These are phyloP conservation scores for Pelodytes ibericus DNA, from an alignment of 2,797 vertebrate genomes.

Conservation along the genomic window DNA sequence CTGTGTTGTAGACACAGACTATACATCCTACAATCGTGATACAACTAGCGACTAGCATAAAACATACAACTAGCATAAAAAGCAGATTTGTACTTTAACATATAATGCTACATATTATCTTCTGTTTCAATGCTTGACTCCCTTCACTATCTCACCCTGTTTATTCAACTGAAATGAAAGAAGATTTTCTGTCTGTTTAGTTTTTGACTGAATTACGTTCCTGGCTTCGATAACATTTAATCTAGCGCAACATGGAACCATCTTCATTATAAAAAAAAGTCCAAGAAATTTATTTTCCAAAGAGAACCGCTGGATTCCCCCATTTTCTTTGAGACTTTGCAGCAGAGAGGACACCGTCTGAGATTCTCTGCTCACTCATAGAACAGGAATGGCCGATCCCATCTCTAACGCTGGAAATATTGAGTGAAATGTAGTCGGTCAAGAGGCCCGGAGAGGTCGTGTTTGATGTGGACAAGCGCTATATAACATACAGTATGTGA, in stretches of 20 bases:
- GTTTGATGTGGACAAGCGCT: slow-evolving; percentile 46
- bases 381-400: slow-evolving; percentile 8
- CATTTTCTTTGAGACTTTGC: slow-evolving; percentile 49
- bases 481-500: slow-evolving; percentile 41
- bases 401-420: slow-evolving; percentile 47
- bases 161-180: too few relatives aligned
- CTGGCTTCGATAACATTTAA: slow-evolving; percentile 30
- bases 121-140: too few relatives aligned
- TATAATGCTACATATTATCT: too few relatives aligned
- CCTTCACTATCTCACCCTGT: too few relatives aligned
- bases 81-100: too few relatives aligned
- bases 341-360: slow-evolving; percentile 44
- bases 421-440: slow-evolving; percentile 40
- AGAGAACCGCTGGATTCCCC: slow-evolving; percentile 52
- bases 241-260: slow-evolving; percentile 19
- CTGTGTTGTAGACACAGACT: too few relatives aligned
- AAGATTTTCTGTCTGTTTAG: too few relatives aligned
- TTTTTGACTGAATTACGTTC: too few relatives aligned
- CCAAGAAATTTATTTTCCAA: slow-evolving; percentile 34
- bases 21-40: too few relatives aligned
- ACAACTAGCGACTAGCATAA: too few relatives aligned
- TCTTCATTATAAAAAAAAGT: slow-evolving; percentile 41
- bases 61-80: too few relatives aligned
- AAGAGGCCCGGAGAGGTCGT: slow-evolving; percentile 44
- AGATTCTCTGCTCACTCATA: slow-evolving; percentile 40